A percentile compares a stretch with the other conserved stretches of the same genome.
These are phyloP conservation scores for Lacerta agilis DNA, from an alignment of 2,797 vertebrate species.

Conservation along the genomic window DNA sequence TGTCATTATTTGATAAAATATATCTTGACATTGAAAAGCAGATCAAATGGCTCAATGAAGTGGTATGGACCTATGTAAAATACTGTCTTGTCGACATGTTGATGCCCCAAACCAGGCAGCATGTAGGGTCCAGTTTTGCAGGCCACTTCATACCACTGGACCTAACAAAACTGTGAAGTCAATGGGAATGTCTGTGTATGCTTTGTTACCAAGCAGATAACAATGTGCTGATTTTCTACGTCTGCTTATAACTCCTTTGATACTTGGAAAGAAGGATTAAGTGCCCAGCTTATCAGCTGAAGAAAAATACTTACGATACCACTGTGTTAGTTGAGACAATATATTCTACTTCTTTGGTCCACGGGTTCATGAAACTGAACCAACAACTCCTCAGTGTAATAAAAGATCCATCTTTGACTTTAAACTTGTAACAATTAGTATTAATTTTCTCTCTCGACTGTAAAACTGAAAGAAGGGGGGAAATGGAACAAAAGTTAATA, in stretches of 20 bases:
- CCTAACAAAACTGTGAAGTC: not conserved
- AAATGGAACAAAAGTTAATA: not conserved
- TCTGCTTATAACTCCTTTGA: not conserved
- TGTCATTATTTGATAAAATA: not conserved
- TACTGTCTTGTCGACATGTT: not conserved
- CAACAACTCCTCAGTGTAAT: constrained; percentile 95
- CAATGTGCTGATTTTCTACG: not conserved
- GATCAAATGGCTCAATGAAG: not conserved
- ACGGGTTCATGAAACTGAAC: constrained; percentile 99
- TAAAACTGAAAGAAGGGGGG: constrained; percentile 83
- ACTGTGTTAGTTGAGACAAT: constrained; percentile 98
- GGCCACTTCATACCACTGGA: not conserved
- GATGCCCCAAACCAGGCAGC: not conserved
- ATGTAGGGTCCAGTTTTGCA: not conserved
- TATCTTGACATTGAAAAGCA: not conserved
- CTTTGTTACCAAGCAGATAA: not conserved
- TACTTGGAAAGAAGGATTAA: not conserved
- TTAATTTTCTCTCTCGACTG: constrained; percentile 97
- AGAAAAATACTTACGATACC: constrained; percentile 89
- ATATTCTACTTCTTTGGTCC: constrained; percentile 99
- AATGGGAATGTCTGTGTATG: not conserved
- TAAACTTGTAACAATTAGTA: constrained; percentile 98
- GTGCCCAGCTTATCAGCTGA: not conserved
- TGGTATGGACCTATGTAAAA: not conserved
- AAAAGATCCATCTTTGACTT: constrained; percentile 98